A percentile compares a stretch with the other conserved stretches of the same genome.
phyloP scores from a whole-genome alignment of 2,113 vertebrate genomes.

The Ibidorhyncha struthersii region DNA sequence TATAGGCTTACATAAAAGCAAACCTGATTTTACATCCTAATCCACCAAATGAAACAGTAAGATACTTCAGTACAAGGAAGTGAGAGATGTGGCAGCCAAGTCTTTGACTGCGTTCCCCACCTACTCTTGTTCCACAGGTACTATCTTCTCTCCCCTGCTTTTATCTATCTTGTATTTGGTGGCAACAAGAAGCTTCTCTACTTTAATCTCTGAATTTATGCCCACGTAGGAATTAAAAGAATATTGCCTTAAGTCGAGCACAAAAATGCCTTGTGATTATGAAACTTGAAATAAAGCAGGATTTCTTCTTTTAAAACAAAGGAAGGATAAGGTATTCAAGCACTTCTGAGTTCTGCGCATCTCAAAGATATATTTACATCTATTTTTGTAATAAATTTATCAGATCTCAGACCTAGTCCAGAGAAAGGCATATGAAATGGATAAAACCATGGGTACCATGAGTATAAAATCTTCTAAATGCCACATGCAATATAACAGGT shows the following conservation, averaged over 20 bases:
- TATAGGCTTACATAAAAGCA: not conserved
- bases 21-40: not conserved
- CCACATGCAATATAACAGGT: not conserved
- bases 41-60: not conserved
- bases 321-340: not conserved
- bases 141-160: not conserved
- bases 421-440: not conserved
- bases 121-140: too few species aligned
- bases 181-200: not conserved
- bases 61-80: not conserved
- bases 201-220: not conserved
- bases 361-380: not conserved
- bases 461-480: not conserved
- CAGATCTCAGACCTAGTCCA: not conserved
- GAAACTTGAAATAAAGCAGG: not conserved
- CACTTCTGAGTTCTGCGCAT: not conserved
- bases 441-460: not conserved
- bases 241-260: not conserved
- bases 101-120: rapidly evolving
- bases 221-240: not conserved
- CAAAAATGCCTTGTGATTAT: not conserved
- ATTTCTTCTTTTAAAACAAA: not conserved
- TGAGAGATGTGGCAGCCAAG: not conserved
- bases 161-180: not conserved
- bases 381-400: not conserved